Base-by-base conservation (phyloP, 2,113 vertebrate species). In the Eira barbara region DNA sequence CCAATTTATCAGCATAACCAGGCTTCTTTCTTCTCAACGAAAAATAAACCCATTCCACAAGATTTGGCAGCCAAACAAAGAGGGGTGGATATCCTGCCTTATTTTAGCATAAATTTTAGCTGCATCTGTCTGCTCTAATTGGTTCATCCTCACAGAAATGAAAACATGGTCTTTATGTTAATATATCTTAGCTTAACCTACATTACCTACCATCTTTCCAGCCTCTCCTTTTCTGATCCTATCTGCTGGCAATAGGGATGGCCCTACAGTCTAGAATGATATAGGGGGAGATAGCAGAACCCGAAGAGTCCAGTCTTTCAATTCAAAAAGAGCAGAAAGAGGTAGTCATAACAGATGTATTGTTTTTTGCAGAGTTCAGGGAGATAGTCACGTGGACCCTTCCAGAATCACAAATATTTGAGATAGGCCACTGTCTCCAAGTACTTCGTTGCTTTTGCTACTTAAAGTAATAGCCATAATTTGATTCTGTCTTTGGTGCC, bases 261-360 rank as follows among this genome's bases (percentile, higher is more conserved):
- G 95, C 97, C 98, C 93, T 98, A 89, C 65, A 79, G 91, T 96
- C 95, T 98, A 98, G 97, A 96, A 67, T 98, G 98, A 98, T 98
- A 91, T 98, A 98, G 96, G 97, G 95, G 97, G 94, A 98, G 97
- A 82, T 95, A 98, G 98, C 98, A 98, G 98, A 98, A 98, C 95
- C 95, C 94, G 84, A 98, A 97, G 97, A 98, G 92, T 98, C 93
- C 81, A 97, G 36, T 83, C 84, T 98, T 98, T 97, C 31, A 7
- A 14, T 96, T 98, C 83, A 65, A 91, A 90, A 95, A 91, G 52
- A 85, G 47, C 80, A 85, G 80, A 73, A 82, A 94, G 71, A 23
- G 89, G 7, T 87, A 87, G 87, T 89, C 42, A 65, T 92, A 12
- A 15, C 95, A 61, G 84, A 57, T 93, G 63, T 78, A 15, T 85